Evolutionary conservation across 92 coral and sea anemone genomes (phyloP).

Genomic region (Ricordea florida): DNA sequence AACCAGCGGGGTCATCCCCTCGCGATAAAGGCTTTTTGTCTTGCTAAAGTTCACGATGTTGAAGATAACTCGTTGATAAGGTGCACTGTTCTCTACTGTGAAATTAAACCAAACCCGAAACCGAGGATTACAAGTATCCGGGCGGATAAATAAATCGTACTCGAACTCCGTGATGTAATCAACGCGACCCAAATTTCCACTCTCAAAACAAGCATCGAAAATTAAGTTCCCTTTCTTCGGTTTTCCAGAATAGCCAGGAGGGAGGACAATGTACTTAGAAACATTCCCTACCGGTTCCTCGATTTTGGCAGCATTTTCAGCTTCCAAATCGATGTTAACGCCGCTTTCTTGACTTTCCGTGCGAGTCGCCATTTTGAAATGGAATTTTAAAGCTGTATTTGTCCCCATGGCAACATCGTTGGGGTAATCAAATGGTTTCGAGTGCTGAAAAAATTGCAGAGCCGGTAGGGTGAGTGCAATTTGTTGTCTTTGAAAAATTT

Average conservation of each 20-base stretch:
- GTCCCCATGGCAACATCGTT: neutral
- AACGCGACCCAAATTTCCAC: conserved; percentile 98
- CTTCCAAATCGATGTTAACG: conserved; percentile 74
- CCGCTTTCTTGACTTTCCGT: conserved; percentile 83
- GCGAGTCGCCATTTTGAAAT: conserved; percentile 95
- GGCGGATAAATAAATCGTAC: conserved; percentile 95
- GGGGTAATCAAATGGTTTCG: too few species aligned
- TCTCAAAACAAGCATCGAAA: conserved; percentile 98
- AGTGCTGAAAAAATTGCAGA: too few species aligned
- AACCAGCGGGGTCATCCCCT: conserved; percentile 98
- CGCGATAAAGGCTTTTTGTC: conserved; percentile 96
- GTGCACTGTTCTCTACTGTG: conserved; percentile 86
- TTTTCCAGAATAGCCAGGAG: conserved; percentile 84
- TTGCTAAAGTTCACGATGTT: conserved; percentile 97
- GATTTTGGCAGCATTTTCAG: conserved; percentile 60
- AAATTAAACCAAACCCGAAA: conserved; percentile 99
- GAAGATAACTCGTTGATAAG: conserved; percentile 95
- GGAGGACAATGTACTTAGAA: conserved; percentile 76
- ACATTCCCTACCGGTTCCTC: conserved; percentile 96
- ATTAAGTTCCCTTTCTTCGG: conserved; percentile 89
- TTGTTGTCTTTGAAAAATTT: too few species aligned
- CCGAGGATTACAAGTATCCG: conserved; percentile 99
- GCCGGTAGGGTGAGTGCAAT: too few species aligned
- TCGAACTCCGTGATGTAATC: conserved; percentile 96
- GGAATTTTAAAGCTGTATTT: neutral